Conservation (phyloP, 2,113 vertebrate genomes). For the Silurus meridionalis region DNA sequence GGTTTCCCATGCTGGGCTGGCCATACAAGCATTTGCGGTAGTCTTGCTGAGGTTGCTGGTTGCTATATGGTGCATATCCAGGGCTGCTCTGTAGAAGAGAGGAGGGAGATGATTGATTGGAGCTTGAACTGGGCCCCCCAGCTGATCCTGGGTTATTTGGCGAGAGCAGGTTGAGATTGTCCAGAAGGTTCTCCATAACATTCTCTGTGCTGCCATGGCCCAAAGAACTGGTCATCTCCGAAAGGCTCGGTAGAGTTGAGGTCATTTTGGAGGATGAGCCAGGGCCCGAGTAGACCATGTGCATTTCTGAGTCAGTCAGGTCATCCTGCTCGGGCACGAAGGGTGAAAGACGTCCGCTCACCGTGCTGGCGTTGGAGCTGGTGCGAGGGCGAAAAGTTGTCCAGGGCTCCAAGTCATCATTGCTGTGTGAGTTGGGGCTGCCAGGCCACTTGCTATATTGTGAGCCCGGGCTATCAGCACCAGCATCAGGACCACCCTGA, state of each 20-base stretch:
- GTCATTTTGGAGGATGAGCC: conserved; percentile 86
- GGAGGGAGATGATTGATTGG: conserved; percentile 89
- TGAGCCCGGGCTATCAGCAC: conserved; percentile 87
- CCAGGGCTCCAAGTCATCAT: conserved; percentile 95
- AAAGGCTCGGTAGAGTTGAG: conserved; percentile 91
- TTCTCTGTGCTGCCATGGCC: conserved; percentile 83
- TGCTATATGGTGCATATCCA: conserved; percentile 82
- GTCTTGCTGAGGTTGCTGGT: conserved; percentile 77
- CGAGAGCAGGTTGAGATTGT: conserved; percentile 94
- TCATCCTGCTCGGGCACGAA: conserved; percentile 95
- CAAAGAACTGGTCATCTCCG: conserved; percentile 85
- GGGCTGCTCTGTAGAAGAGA: conserved; percentile 88
- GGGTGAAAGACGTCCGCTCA: conserved; percentile 92
- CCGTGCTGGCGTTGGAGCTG: conserved; percentile 93
- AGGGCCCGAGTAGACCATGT: conserved; percentile 86
- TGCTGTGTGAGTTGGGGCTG: conserved; percentile 96
- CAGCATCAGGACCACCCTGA: conserved; percentile 87
- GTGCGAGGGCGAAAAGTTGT: conserved; percentile 91
- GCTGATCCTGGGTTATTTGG: conserved; percentile 79
- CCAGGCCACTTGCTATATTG: conserved; percentile 95
- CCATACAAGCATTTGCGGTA: conserved; percentile 90
- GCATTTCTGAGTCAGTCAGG: conserved; percentile 86
- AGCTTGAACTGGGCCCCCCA: conserved; percentile 73
- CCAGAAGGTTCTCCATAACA: conserved; percentile 94
- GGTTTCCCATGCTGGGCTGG: conserved; percentile 81